These are phyloP conservation scores for Antechinus stuartii DNA, from an alignment of 2,113 vertebrate species.

Conservation along the genomic window DNA sequence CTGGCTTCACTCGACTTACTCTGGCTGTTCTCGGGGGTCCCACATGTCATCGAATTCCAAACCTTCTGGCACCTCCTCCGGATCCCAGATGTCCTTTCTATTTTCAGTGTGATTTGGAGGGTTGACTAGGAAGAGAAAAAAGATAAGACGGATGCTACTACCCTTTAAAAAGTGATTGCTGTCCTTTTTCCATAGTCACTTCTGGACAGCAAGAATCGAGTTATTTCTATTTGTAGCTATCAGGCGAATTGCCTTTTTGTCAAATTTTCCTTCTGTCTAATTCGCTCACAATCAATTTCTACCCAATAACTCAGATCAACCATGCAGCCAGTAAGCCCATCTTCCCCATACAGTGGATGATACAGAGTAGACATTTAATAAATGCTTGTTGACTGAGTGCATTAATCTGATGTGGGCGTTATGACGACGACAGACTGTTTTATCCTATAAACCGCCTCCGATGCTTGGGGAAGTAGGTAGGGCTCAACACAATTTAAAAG, in stretches of 20 bases:
- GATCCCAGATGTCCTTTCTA: conserved; percentile 90
- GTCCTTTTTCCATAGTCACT: conserved; percentile 32
- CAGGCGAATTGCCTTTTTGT: conserved; percentile 32
- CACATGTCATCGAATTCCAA: conserved; percentile 88
- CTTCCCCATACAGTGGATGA: not conserved
- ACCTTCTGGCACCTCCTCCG: conserved; percentile 90
- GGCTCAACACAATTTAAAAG: not conserved
- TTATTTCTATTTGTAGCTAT: conserved; percentile 44
- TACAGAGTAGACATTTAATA: conserved; percentile 35
- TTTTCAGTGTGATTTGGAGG: conserved; percentile 74
- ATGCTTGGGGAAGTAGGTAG: not conserved
- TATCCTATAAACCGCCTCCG: not conserved
- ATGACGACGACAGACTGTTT: not conserved
- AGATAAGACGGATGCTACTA: conserved; percentile 45
- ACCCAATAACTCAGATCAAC: conserved; percentile 11
- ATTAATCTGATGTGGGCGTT: conserved; percentile 6
- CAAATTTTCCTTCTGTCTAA: conserved; percentile 22
- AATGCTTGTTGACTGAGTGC: conserved; percentile 43
- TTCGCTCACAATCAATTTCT: conserved; percentile 44
- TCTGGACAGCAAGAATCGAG: conserved; percentile 40
- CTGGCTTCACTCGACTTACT: conserved; percentile 87
- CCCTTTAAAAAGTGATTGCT: conserved; percentile 51
- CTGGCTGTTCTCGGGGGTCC: conserved; percentile 91
- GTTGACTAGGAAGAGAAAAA: conserved; percentile 67
- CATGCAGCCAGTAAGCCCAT: conserved; percentile 6